Evolutionary conservation across 1,140 invertebrate genomes (phyloP), one percentile per base, ranked within the genome.

Genomic region (Apocrypta bakeri): DNA sequence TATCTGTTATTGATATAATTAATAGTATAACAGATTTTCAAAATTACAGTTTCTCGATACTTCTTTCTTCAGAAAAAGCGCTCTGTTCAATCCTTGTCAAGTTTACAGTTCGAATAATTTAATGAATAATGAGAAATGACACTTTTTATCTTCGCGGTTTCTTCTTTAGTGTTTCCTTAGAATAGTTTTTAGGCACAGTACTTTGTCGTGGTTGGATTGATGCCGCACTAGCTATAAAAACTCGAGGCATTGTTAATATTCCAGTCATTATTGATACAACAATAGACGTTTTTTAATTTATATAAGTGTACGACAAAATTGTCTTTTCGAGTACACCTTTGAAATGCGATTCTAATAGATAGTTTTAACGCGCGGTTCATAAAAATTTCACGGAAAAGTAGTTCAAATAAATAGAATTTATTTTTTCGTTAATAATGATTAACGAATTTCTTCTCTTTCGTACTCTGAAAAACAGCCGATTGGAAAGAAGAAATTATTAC

Each of bases 1-100:
- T 37, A 37, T 4, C 33, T 37, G 9, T 37, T 37, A 4, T 37
- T 4, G 9, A 37, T 37, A 14, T 33, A 64, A 9, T 27, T 14
- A 75, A 33, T 37, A 31, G 2, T n/a, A 2, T 11, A 11, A 14
- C 11, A n/a, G n/a, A n/a, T 64, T n/a, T 40, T 40, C 37, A 66
- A 61, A 77, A 77, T 64, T 24, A 61, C 37, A 12, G 2, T 40
- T 77, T 33, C 66, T 64, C 31, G 33, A n/a, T n/a, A n/a, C n/a
- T n/a, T n/a, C n/a, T n/a, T 31, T 40, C 4, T 40, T 37, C 24
- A 4, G 27, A 75, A 76, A 61, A 11, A 14, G 4, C 4, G 21
- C 2, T 48, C 3, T 48, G 14, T 48, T 48, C 11, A 48, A 17
- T 48, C 14, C 1, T 6, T 56, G 3, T 56, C 1, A 56, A 56